A percentile compares a stretch with the other conserved stretches of the same genome.
Evolutionary conservation across 2,113 vertebrate genomes (phyloP).

Genomic region (Chaetorhynchus papuensis): DNA sequence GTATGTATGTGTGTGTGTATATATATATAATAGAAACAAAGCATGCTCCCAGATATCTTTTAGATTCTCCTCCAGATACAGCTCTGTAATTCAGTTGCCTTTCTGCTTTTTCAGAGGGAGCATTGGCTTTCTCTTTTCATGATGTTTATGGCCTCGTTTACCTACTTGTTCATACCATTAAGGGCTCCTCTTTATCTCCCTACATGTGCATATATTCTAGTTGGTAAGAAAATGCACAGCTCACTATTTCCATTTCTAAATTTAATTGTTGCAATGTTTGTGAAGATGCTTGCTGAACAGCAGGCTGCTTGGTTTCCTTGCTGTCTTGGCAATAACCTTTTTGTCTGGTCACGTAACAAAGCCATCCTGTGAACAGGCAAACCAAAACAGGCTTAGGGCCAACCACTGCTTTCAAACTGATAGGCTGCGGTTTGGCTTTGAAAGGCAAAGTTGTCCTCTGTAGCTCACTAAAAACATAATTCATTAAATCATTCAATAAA

Average conservation of each 20-base stretch:
- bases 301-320: conserved; percentile 7
- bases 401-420: neutral
- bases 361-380: neutral
- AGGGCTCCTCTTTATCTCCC: neutral
- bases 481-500: neutral
- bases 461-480: neutral
- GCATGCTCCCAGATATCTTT: neutral
- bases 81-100: neutral
- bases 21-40: neutral
- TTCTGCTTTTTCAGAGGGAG: neutral
- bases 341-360: neutral
- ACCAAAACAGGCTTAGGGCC: neutral
- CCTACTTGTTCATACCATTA: neutral
- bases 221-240: neutral
- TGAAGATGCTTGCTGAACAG: neutral
- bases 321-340: neutral
- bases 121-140: neutral
- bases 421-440: neutral
- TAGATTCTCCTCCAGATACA: neutral
- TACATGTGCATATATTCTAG: neutral
- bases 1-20: neutral
- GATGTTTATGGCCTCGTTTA: neutral
- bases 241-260: neutral
- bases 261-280: neutral
- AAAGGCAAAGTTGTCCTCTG: neutral